Evolutionary conservation across 2,888 invertebrate genomes (phyloP).

Genomic region (Sesia bembeciformis): DNA sequence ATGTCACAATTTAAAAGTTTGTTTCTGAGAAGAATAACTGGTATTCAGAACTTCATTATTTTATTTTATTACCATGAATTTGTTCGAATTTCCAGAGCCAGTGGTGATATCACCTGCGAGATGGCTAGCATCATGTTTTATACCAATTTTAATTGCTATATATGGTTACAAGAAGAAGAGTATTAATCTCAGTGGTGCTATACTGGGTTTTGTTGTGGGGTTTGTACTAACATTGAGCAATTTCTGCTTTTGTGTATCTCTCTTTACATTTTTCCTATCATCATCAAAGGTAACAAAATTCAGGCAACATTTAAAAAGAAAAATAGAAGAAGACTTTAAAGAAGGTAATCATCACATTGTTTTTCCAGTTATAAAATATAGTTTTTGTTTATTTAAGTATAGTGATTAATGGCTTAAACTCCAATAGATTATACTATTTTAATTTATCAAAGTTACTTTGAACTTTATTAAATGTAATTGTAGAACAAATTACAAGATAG

Average conservation of each 20-base stretch:
- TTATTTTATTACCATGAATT: neutral
- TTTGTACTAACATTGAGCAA: slow-evolving; percentile 85
- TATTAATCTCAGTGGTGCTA: slow-evolving; percentile 80
- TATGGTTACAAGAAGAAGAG: slow-evolving; percentile 81
- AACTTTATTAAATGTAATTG: too few species aligned
- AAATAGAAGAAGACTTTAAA: slow-evolving; percentile 84
- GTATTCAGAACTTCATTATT: too few species aligned
- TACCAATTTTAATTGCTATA: slow-evolving; percentile 78
- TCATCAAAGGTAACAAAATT: slow-evolving; percentile 89
- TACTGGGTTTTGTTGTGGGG: slow-evolving; percentile 81
- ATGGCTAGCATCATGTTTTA: slow-evolving; percentile 77
- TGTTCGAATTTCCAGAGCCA: slow-evolving; percentile 57
- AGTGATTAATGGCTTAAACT: too few species aligned
- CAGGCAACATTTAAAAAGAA: slow-evolving; percentile 76
- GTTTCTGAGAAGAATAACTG: too few species aligned
- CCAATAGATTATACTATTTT: too few species aligned
- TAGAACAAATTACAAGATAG: too few species aligned
- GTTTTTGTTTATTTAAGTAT: too few species aligned
- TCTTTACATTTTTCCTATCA: slow-evolving; percentile 85
- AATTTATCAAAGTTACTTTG: too few species aligned
- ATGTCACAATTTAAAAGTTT: slow-evolving; percentile 11
- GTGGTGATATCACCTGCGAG: slow-evolving; percentile 76
- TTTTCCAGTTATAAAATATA: neutral
- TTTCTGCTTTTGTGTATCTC: slow-evolving; percentile 81
- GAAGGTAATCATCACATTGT: slow-evolving; percentile 73